These are phyloP conservation scores for Takifugu ocellatus DNA, from an alignment of 2,797 vertebrate species.

Conservation along the genomic window DNA sequence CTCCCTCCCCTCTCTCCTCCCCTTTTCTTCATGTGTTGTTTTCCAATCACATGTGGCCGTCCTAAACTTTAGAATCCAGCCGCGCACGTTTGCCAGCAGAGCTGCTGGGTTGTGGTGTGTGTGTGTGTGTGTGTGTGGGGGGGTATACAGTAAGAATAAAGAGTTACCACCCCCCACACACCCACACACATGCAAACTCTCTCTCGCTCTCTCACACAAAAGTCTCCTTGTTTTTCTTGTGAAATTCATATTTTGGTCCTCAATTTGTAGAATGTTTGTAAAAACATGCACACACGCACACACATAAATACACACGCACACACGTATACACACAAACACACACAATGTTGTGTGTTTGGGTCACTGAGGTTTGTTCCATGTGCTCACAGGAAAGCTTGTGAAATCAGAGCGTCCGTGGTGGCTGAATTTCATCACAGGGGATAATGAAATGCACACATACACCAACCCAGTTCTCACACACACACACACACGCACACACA, in stretches of 20 bases:
- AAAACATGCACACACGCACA: background rate
- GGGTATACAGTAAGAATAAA: background rate
- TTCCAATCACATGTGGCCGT: slow-evolving; percentile 7
- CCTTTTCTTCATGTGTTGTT: slow-evolving; percentile 13
- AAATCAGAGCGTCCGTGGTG: slow-evolving; percentile 23
- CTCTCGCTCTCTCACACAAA: background rate
- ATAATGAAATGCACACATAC: slow-evolving; percentile 2
- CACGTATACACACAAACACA: background rate
- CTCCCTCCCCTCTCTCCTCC: background rate
- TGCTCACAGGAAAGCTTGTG: slow-evolving; percentile 14
- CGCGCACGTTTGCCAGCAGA: background rate
- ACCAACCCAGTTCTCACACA: background rate
- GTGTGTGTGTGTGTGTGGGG: background rate
- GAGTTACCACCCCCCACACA: background rate
- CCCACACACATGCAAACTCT: slow-evolving; percentile 2
- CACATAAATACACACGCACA: slow-evolving; percentile 7
- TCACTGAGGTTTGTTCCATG: slow-evolving; percentile 23
- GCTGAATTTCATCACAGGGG: slow-evolving; percentile 11
- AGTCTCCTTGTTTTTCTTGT: background rate
- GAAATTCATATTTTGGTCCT: too few species aligned
- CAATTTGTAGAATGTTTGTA: too few species aligned
- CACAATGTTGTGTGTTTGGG: slow-evolving; percentile 7
- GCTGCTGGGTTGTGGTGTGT: background rate
- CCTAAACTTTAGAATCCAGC: background rate
- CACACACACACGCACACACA: background rate